Percentiles rank a stretch among this genome's conserved stretches.
Evolutionary conservation across 2,113 vertebrate species (phyloP).

Genomic region (Marmota flaviventris): DNA sequence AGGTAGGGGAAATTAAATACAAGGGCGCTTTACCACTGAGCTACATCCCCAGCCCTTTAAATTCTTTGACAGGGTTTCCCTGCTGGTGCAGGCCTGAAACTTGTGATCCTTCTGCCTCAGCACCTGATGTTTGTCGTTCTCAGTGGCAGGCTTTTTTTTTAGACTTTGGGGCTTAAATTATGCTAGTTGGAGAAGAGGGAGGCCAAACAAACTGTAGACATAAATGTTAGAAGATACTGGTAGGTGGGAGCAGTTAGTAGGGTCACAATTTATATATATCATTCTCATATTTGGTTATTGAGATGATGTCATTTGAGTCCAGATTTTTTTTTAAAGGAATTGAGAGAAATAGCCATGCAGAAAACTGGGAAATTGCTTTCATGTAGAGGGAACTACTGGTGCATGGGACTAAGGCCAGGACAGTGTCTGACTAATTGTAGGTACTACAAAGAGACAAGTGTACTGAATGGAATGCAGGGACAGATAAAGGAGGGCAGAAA

Average conservation of each 20-base stretch:
- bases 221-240: background rate
- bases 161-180: background rate
- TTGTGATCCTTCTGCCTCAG: too few relatives aligned
- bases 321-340: background rate
- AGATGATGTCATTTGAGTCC: background rate
- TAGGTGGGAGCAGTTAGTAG: background rate
- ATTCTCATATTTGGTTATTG: background rate
- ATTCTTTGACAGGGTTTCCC: too few relatives aligned
- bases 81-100: too few relatives aligned
- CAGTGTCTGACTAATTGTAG: background rate
- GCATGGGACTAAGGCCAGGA: background rate
- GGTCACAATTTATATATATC: background rate
- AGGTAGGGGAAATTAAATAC: too few relatives aligned
- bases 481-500: background rate
- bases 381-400: background rate
- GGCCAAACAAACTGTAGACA: background rate
- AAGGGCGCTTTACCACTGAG: too few relatives aligned
- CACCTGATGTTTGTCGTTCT: background rate
- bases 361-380: background rate
- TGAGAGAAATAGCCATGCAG: background rate
- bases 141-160: background rate
- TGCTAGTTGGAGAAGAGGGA: background rate
- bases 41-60: too few relatives aligned
- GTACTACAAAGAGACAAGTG: background rate
- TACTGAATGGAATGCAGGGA: background rate